Conservation (phyloP, 1,140 invertebrate genomes). For the Epicauta chinensis region DNA sequence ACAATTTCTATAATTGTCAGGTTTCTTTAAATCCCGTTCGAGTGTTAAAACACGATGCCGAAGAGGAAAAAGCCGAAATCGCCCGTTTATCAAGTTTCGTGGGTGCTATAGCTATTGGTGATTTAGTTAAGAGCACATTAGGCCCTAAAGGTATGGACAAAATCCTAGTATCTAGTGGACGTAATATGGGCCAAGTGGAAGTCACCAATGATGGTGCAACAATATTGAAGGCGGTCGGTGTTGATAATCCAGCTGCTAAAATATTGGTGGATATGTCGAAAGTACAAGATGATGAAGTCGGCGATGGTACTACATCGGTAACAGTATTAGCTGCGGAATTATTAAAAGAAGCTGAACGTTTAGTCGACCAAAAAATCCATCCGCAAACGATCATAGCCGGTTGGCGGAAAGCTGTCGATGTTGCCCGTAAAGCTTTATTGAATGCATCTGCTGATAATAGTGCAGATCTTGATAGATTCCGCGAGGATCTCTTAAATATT, state of each 20-base stretch:
- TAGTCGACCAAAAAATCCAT: slow-evolving; percentile 93
- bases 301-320: slow-evolving; percentile 98
- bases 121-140: slow-evolving; percentile 95
- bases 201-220: slow-evolving; percentile 99
- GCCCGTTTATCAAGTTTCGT: slow-evolving; percentile 95
- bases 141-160: slow-evolving; percentile 99
- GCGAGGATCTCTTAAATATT: slow-evolving; percentile 91
- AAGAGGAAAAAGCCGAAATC: slow-evolving; percentile 95
- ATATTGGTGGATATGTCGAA: slow-evolving; percentile 97
- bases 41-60: slow-evolving; percentile 90
- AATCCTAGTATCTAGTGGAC: slow-evolving; percentile 83
- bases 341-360: slow-evolving; percentile 89
- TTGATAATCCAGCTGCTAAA: slow-evolving; percentile 99
- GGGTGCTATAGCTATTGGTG: slow-evolving; percentile 97
- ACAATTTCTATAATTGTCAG: slow-evolving; percentile 41
- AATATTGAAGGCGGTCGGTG: slow-evolving; percentile 92
- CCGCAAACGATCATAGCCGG: slow-evolving; percentile 97
- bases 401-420: slow-evolving; percentile 81
- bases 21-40: slow-evolving; percentile 89
- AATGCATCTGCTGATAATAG: slow-evolving; percentile 77
- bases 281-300: slow-evolving; percentile 99
- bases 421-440: slow-evolving; percentile 76
- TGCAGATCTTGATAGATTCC: slow-evolving; percentile 69
- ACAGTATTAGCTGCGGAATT: slow-evolving; percentile 93
- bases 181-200: slow-evolving; percentile 80